phyloP scores from a whole-genome alignment of 2,888 invertebrate species.

The Aplocera efformata region DNA sequence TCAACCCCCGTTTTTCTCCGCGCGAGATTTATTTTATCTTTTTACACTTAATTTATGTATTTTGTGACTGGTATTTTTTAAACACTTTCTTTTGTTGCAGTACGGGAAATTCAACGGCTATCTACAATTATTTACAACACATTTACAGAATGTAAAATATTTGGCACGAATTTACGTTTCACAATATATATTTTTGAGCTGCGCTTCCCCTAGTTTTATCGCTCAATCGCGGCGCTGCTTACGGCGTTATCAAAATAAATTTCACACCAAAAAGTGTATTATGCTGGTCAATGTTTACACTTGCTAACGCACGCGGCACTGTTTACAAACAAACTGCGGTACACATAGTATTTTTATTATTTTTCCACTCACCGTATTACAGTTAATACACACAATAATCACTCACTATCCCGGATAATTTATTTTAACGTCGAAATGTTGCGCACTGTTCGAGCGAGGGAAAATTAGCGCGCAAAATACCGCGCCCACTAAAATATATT shows the following conservation, averaged over 20 bases:
- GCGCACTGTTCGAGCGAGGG: slow-evolving; percentile 18
- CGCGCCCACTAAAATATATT: slow-evolving; percentile 28
- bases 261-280: slow-evolving; percentile 38
- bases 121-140: slow-evolving; percentile 22
- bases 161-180: slow-evolving; percentile 43
- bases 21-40: slow-evolving; percentile 53
- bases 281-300: slow-evolving; percentile 48
- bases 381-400: slow-evolving; percentile 33
- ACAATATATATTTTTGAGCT: slow-evolving; percentile 39
- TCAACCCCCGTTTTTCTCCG: slow-evolving; percentile 58
- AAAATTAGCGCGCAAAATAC: slow-evolving; percentile 35
- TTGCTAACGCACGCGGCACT: slow-evolving; percentile 59
- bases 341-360: slow-evolving; percentile 40
- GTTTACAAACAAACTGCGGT: slow-evolving; percentile 72
- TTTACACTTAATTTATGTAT: slow-evolving; percentile 42
- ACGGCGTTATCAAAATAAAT: slow-evolving; percentile 32
- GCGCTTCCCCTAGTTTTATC: slow-evolving; percentile 24
- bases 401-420: slow-evolving; percentile 32
- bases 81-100: slow-evolving; percentile 19
- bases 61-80: slow-evolving; percentile 27
- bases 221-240: slow-evolving; percentile 31
- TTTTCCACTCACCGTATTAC: slow-evolving; percentile 32
- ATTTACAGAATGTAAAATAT: slow-evolving; percentile 26
- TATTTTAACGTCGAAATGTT: slow-evolving; percentile 29
- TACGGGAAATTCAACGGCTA: slow-evolving; percentile 12